phyloP scores from a whole-genome alignment of 2,797 vertebrate species.

The Acridotheres tristis region DNA sequence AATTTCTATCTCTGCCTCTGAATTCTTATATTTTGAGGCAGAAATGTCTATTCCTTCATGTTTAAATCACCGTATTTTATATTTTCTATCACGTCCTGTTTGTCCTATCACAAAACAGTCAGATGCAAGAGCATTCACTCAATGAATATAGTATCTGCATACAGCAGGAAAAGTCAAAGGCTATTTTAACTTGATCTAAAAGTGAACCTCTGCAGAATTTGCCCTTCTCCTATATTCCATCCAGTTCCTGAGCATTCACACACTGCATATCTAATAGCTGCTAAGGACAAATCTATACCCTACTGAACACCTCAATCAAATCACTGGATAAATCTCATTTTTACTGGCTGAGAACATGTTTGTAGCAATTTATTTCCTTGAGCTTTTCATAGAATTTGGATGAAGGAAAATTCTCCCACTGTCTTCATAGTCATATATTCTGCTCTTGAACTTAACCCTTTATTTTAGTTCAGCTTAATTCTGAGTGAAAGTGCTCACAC shows the following conservation, averaged over 20 bases:
- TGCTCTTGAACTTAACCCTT: neutral
- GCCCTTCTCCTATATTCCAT: neutral
- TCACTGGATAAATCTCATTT: neutral
- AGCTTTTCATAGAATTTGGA: neutral
- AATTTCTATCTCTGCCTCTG: neutral
- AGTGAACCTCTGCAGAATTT: neutral
- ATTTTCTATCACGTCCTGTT: neutral
- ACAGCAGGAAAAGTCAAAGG: neutral
- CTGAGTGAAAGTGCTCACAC: neutral
- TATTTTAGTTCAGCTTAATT: neutral
- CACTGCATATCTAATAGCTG: neutral
- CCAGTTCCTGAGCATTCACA: neutral
- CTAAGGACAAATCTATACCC: neutral
- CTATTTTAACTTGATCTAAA: neutral
- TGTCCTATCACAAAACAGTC: neutral
- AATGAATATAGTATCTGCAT: neutral
- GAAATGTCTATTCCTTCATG: neutral
- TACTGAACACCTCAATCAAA: neutral
- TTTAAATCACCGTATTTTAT: neutral
- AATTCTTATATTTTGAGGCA: neutral
- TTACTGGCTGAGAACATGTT: neutral
- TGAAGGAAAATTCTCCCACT: neutral
- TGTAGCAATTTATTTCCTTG: neutral
- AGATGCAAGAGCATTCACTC: neutral
- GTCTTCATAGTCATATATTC: neutral